Conservation (phyloP, 2,888 invertebrate species). For the Drosophila merina region DNA sequence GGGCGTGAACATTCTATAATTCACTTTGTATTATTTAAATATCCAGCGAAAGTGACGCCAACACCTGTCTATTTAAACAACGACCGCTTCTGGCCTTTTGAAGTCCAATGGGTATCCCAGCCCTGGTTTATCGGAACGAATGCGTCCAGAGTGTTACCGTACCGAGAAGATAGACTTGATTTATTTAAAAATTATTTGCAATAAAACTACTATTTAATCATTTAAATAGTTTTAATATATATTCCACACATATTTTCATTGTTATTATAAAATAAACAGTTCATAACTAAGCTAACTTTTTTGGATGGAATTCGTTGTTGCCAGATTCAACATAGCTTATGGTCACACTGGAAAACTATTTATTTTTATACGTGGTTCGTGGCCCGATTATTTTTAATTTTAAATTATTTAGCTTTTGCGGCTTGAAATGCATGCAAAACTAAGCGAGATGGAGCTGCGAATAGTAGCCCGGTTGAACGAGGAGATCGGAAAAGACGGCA, state of each 20-base stretch:
- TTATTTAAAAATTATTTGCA: background rate
- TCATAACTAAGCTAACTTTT: no score
- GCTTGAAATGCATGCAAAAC: slow-evolving; percentile 64
- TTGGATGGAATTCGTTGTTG: no score
- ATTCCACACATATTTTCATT: no score
- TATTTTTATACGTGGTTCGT: slow-evolving; percentile 70
- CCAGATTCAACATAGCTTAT: no score
- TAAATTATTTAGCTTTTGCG: slow-evolving; percentile 46
- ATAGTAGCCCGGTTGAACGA: slow-evolving; percentile 85
- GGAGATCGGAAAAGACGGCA: slow-evolving; percentile 85
- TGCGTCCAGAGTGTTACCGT: background rate
- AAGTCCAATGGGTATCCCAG: background rate
- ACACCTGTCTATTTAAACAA: slow-evolving; percentile 55
- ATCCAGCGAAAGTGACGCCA: slow-evolving; percentile 58
- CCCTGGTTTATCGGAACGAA: background rate
- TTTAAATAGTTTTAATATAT: no score
- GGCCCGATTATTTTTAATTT: slow-evolving; percentile 21
- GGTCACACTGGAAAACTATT: slow-evolving; percentile 52
- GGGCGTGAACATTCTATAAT: slow-evolving; percentile 76
- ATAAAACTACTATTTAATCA: background rate
- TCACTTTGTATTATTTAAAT: slow-evolving; percentile 30
- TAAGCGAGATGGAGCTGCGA: slow-evolving; percentile 74
- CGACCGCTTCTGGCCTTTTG: slow-evolving; percentile 15
- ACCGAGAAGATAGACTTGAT: background rate
- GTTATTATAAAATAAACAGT: no score